Base-by-base conservation (phyloP, 2,888 invertebrate genomes). In the Heliothis peltigera region DNA sequence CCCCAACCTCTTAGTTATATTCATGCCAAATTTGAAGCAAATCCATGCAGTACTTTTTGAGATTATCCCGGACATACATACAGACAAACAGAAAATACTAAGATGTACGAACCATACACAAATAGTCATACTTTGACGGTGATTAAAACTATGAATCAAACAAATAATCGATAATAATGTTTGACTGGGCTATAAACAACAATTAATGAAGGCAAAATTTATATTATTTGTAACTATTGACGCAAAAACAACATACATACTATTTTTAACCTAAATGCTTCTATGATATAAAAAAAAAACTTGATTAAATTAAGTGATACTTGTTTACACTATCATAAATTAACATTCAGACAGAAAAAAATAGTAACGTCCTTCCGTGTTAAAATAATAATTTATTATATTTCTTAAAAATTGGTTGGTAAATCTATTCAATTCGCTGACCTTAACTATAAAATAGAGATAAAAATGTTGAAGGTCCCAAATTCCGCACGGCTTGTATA, bases 401-500 rank as follows among this genome's bases (percentile, higher is more conserved):
- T 39, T 0, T 15, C 10, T 39, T 39, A 10, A n/a, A 39, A n/a
- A 25, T 6, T 3, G 4, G n/a, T n/a, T n/a, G 39, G n/a, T 39
- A 39, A 39, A 39, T 39, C 5, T 4, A 43, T 43, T 32, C 0
- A 17, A 32, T 47, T 35, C 8, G 6, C 10, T 57, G 43, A 21
- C 10, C 39, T 56, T 39, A 12, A 35, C 39, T 21, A 18, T 2
- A 8, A n/a, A 4, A 39, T 43, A 19, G 43, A 52, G 51, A 47
- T 54, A n/a, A 39, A 39, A 8, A 42, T 22, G 22, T 15, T 54
- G 42, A 68, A 70, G 49, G 63, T 63, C 63, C 44, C 5, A 43
- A 7, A 44, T 22, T 63, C 8, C 25, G 18, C 17, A 19, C 2
- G 7, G 12, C 32, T 35, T 19, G 25, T 7, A 19, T 28, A 22